Evolutionary conservation across 2,113 vertebrate species (phyloP), one percentile per base, ranked within the genome.

Genomic region (Thryonomys swinderianus): DNA sequence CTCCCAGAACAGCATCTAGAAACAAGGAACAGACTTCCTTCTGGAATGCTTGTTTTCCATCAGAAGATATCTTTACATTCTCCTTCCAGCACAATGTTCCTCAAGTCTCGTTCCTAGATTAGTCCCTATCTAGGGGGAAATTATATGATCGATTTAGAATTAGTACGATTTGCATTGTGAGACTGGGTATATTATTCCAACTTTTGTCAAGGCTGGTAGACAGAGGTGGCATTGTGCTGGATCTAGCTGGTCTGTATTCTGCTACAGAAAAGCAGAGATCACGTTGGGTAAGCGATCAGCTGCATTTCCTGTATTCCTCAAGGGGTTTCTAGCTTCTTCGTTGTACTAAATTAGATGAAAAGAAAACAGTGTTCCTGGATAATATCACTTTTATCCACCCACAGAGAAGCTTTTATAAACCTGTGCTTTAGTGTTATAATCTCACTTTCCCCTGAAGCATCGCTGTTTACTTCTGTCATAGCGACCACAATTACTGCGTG

Each of bases 351-450:
- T 3, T 32, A 82, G 40, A 81, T 64, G 66, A 61, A 93, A 88
- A 84, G 40, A 79, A 73, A 66, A 85, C 8, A 57, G 0, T 10
- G 21, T 84, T 80, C 25, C 51, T 91, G 9, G 73, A 59, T 85
- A 62, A 69, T 59, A 74, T 64, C 51, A 73, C 45, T 37, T 89
- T 59, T 62, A 14, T 87, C 34, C 78, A 91, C 17, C 10, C 48
- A 81, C 37, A 74, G 66, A 85, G 87, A 85, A 88, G 20, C 16
- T 88, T 55, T 93, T 61, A 80, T 85, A 67, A 76, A 67, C 55
- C 23, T 30, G 42, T 86, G 27, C 45, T 90, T 83, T 87, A 48
- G 76, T 69, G 27, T 45, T 64, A 73, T 66, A 92, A 92, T 83
- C 25, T 92, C 21, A 78, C 21, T 55, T 82, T 92, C 34, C 40